Percentiles rank a stretch among this genome's conserved stretches.
Evolutionary conservation across 2,113 vertebrate genomes (phyloP).

Genomic region (Bubo bubo): DNA sequence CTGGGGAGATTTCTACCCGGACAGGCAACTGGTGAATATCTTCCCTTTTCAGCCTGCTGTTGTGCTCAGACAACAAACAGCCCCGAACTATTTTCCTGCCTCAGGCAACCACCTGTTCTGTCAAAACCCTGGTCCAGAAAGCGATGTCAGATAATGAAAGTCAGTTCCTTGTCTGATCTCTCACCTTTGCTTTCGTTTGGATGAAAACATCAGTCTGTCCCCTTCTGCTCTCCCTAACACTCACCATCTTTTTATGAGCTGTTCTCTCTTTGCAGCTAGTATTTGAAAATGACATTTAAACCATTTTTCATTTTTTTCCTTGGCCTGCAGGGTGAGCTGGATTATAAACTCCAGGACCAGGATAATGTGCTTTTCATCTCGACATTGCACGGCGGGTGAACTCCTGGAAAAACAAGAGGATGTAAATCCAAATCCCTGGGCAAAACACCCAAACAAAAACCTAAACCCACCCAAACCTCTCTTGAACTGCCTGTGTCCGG

Average conservation of each 20-base stretch:
- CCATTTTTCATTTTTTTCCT: background rate
- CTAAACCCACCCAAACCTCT: background rate
- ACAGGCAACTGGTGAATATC: background rate
- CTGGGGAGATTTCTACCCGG: background rate
- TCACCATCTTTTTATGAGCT: background rate
- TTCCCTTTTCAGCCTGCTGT: background rate
- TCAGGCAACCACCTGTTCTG: slow-evolving; percentile 26
- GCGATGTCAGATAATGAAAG: background rate
- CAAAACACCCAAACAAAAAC: background rate
- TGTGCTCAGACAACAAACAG: background rate
- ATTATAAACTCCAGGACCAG: slow-evolving; percentile 90
- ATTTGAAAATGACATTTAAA: slow-evolving; percentile 49
- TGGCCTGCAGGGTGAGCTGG: slow-evolving; percentile 88
- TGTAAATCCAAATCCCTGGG: background rate
- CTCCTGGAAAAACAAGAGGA: slow-evolving; percentile 15
- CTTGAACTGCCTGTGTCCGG: background rate
- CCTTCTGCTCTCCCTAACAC: background rate
- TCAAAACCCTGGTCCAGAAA: background rate
- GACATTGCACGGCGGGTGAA: slow-evolving; percentile 92
- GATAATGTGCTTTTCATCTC: slow-evolving; percentile 97
- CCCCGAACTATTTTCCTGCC: background rate
- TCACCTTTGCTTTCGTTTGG: background rate
- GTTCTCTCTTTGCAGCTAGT: slow-evolving; percentile 26
- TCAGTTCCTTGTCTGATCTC: background rate
- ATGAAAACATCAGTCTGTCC: background rate